Evolutionary conservation across 2,113 vertebrate species (phyloP).

Genomic region (Beaufortia kweichowensis): DNA sequence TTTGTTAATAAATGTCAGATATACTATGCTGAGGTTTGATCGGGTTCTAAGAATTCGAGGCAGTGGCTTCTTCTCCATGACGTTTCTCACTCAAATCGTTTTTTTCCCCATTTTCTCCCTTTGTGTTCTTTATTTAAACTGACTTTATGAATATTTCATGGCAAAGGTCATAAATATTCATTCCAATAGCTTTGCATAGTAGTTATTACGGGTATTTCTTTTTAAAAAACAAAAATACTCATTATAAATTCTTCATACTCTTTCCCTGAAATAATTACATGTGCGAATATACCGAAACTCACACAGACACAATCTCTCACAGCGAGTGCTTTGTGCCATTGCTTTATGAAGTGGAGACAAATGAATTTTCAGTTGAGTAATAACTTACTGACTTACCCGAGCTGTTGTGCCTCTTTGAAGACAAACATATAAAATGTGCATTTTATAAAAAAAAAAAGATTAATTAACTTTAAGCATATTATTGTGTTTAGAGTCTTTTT

Average conservation of each 20-base stretch:
- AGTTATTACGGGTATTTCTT: slow-evolving; percentile 94
- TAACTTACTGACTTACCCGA: slow-evolving; percentile 21
- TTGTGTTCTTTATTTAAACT: slow-evolving; percentile 73
- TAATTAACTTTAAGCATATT: slow-evolving; percentile 16
- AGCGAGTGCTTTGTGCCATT: slow-evolving; percentile 36
- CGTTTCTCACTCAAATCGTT: slow-evolving; percentile 62
- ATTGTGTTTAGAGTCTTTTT: not conserved
- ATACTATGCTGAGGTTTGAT: slow-evolving; percentile 87
- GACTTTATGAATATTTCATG: slow-evolving; percentile 99
- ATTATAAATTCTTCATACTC: slow-evolving; percentile 92
- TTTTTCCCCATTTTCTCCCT: slow-evolving; percentile 55
- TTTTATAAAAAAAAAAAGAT: not conserved
- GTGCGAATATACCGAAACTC: slow-evolving; percentile 42
- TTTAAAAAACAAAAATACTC: slow-evolving; percentile 94
- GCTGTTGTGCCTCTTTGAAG: slow-evolving; percentile 6
- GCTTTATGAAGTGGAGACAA: slow-evolving; percentile 43
- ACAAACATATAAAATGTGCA: not conserved
- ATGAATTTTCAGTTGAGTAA: slow-evolving; percentile 33
- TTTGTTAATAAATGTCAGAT: slow-evolving; percentile 91
- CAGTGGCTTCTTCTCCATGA: slow-evolving; percentile 59
- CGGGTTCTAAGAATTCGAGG: slow-evolving; percentile 67
- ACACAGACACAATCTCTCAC: slow-evolving; percentile 30
- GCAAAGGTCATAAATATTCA: slow-evolving; percentile 97
- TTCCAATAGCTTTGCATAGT: slow-evolving; percentile 96
- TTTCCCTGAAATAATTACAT: slow-evolving; percentile 68